Percentiles rank a stretch among this genome's conserved stretches.
Conservation (phyloP, 2,113 vertebrate genomes). For the Loxodonta africana region DNA sequence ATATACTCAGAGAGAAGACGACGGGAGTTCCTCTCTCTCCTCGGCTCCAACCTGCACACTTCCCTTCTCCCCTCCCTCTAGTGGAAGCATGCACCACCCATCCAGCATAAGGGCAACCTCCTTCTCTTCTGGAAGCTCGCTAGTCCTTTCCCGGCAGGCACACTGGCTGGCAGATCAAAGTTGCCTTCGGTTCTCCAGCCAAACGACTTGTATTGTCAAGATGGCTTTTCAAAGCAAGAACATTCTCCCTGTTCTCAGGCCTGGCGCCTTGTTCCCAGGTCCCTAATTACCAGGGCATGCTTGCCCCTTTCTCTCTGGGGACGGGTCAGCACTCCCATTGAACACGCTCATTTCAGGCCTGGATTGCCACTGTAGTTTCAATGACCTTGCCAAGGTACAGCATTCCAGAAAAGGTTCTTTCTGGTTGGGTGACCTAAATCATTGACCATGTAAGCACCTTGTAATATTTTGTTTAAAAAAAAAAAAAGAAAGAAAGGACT, state of each 20-base stretch:
- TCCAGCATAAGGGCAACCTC: neutral
- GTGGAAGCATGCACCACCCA: neutral
- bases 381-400: neutral
- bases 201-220: slow-evolving; percentile 31
- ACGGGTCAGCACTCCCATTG: neutral
- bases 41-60: neutral
- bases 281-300: neutral
- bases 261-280: neutral
- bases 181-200: slow-evolving; percentile 29
- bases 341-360: neutral
- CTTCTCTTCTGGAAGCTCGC: neutral
- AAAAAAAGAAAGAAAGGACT: neutral
- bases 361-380: neutral
- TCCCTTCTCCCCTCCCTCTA: neutral
- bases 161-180: slow-evolving; percentile 68
- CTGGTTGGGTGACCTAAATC: neutral
- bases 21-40: too few species aligned
- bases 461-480: neutral
- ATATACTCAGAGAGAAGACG: fast-evolving
- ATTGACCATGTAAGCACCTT: neutral
- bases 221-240: slow-evolving; percentile 56
- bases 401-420: neutral
- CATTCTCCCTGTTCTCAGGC: neutral
- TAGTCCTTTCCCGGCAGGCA: slow-evolving; percentile 46
- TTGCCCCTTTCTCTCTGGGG: neutral